These are phyloP conservation scores for Lochmaea capreae DNA, from an alignment of 2,888 invertebrate genomes.

Conservation along the genomic window DNA sequence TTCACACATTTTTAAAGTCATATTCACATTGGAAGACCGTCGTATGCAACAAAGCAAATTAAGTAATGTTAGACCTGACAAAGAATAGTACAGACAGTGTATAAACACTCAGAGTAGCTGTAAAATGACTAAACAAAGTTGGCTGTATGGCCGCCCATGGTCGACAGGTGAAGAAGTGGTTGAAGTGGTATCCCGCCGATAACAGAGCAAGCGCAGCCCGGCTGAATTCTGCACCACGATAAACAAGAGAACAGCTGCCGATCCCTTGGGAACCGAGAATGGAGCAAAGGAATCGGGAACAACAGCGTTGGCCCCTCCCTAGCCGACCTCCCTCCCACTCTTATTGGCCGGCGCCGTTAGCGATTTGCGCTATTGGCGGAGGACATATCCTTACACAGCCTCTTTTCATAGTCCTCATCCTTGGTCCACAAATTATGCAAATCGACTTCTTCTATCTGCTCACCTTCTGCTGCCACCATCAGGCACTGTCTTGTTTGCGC, in stretches of 20 bases:
- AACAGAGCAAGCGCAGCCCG: conserved; percentile 53
- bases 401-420: conserved; percentile 55
- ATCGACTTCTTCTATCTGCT: conserved; percentile 58
- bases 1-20: background rate
- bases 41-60: conserved; percentile 26
- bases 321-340: conserved; percentile 38
- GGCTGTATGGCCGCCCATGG: conserved; percentile 52
- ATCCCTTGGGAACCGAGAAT: conserved; percentile 52
- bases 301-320: conserved; percentile 38
- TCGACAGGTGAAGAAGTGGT: conserved; percentile 61
- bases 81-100: conserved; percentile 38
- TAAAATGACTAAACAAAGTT: conserved; percentile 46
- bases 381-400: conserved; percentile 47
- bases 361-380: conserved; percentile 46
- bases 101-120: conserved; percentile 43
- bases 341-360: conserved; percentile 50
- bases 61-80: conserved; percentile 24
- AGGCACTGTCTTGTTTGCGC: conserved; percentile 59
- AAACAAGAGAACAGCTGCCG: conserved; percentile 51
- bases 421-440: conserved; percentile 61
- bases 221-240: conserved; percentile 41
- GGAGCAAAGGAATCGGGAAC: conserved; percentile 39
- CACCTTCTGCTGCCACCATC: conserved; percentile 59
- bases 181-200: conserved; percentile 59
- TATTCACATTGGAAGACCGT: conserved; percentile 4